phyloP scores from a whole-genome alignment of 2,888 invertebrate species.

The Iphiclides podalirius region DNA sequence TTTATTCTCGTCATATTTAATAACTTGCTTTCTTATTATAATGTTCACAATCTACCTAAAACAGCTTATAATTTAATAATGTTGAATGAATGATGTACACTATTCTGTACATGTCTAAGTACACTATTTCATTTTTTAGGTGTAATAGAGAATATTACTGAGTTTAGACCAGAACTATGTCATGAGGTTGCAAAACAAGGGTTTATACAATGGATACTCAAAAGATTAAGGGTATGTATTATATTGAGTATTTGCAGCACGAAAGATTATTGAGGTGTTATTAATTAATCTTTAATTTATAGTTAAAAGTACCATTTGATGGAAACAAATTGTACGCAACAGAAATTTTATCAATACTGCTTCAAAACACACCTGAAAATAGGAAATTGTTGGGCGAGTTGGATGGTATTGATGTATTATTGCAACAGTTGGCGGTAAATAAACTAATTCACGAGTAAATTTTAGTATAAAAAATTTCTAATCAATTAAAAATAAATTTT shows the following conservation, averaged over 20 bases:
- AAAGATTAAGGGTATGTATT: conserved; percentile 86
- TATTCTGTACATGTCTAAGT: no score
- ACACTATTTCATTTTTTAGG: conserved; percentile 72
- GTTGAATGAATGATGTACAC: no score
- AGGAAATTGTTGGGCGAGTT: conserved; percentile 91
- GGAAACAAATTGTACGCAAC: conserved; percentile 97
- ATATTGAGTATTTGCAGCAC: no score
- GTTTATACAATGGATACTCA: conserved; percentile 94
- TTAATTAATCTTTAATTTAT: no score
- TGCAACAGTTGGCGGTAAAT: conserved; percentile 94
- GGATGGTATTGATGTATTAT: conserved; percentile 96
- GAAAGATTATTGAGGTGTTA: no score
- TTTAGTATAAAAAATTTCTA: no score
- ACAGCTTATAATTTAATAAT: no score
- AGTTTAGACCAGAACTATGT: conserved; percentile 92
- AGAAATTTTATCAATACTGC: conserved; percentile 96
- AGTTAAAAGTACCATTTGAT: conserved; percentile 93
- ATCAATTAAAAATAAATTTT: no score
- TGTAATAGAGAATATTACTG: conserved; percentile 96
- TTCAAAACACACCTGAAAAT: conserved; percentile 94
- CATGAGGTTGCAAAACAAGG: conserved; percentile 94
- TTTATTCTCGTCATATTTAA: no score
- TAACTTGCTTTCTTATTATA: no score
- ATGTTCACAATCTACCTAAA: no score
- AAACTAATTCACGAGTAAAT: no score